A percentile compares a stretch with the other conserved stretches of the same genome.
These are phyloP conservation scores for Damaliscus lunatus DNA, from an alignment of 2,113 vertebrate genomes.

Conservation along the genomic window DNA sequence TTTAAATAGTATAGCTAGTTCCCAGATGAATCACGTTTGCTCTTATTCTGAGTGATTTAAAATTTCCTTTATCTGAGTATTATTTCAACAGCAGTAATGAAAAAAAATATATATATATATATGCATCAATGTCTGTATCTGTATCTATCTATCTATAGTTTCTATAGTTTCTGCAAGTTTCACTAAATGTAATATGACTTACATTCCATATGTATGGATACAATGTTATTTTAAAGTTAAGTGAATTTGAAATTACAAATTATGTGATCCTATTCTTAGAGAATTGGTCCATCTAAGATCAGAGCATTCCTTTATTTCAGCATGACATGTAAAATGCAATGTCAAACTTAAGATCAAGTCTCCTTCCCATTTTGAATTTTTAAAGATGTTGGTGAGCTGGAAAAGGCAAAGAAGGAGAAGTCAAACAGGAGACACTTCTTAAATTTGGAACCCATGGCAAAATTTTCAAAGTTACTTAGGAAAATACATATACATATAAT, in stretches of 20 bases:
- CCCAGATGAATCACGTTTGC: background rate
- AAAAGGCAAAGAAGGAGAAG: background rate
- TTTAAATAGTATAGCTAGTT: background rate
- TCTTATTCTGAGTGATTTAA: background rate
- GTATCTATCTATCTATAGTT: no score
- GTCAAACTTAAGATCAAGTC: background rate
- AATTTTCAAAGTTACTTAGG: background rate
- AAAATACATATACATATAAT: background rate
- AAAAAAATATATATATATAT: background rate
- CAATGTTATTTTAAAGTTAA: slow-evolving; percentile 11
- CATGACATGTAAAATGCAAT: background rate
- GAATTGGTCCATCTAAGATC: background rate
- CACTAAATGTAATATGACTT: background rate
- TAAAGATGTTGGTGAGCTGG: background rate
- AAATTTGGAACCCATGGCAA: background rate
- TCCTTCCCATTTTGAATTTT: background rate
- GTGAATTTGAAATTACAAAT: background rate
- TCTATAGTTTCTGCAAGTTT: background rate
- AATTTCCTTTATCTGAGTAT: background rate
- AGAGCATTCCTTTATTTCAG: background rate
- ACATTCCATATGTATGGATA: background rate
- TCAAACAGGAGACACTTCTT: background rate
- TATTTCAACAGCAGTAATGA: background rate
- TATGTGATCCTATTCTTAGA: background rate
- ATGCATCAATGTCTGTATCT: background rate